Base-by-base conservation (phyloP, 2,888 invertebrate species). In the Dinocampus coccinellae region DNA sequence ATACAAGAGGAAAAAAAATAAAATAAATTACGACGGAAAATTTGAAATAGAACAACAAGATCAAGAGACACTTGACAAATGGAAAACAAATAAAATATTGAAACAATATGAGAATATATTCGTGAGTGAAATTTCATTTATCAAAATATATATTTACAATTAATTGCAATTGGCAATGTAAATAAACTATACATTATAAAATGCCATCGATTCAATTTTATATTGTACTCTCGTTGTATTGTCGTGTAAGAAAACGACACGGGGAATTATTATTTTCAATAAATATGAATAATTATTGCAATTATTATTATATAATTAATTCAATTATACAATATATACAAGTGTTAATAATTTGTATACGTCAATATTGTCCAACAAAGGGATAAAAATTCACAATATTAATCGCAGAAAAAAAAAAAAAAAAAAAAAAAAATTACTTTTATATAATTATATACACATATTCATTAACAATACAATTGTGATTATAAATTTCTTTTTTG, bases 221-320 rank as follows among this genome's bases (percentile, higher is more conserved):
- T 47, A 20, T 47, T 47, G 47, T 47, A 47, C 16, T 47, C 7
- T 47, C 16, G 47, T 47, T 16, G 47, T 47, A 16, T n/a, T 33
- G 34, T 33, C 26, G 29, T 34, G 58, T 29, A 33, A 16, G 58
- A 58, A 58, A 58, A 9, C 33, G 58, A n/a, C 57, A 58, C 58
- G 16, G 47, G 2, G 16, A 47, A 16, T 47, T 47, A 47, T 47
- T 47, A n/a, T n/a, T 47, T 47, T 7, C 47, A 16, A 7, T 7
- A 7, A 47, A 47, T 16, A 47, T 47, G 47, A 47, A 47, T 47
- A 47, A 47, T 47, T 47, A 47, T 47, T 47, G 47, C 7, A 3
- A 47, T 47, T 47, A n/a, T 47, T 16, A 20, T 47, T 16, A 3
- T 47, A 16, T 47, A 1, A 16, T 47, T 4, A 47, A 47, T 47